Evolutionary conservation across 2,113 vertebrate genomes (phyloP).

Genomic region (Chionis minor): DNA sequence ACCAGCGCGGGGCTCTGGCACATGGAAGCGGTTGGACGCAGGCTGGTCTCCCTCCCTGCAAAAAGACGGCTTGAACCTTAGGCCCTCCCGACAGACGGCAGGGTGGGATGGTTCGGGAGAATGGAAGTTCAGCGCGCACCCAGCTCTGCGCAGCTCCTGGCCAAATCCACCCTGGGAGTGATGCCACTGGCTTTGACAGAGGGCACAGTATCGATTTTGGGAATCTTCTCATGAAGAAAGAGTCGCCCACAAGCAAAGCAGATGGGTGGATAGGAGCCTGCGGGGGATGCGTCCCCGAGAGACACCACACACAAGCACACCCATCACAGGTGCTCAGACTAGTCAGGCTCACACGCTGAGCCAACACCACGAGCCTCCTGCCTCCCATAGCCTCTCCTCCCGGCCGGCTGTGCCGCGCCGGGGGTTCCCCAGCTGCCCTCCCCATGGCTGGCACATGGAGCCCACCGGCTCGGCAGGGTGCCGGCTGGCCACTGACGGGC

Average conservation of each 20-base stretch:
- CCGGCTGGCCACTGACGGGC: rapidly evolving
- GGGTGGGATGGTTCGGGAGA: background rate
- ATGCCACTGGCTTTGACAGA: background rate
- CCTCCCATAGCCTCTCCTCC: background rate
- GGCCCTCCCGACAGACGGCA: no score
- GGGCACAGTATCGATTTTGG: background rate
- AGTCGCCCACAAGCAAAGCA: background rate
- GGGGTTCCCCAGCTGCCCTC: background rate
- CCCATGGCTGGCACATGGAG: background rate
- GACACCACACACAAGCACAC: background rate
- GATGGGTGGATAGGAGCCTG: constrained; percentile 9
- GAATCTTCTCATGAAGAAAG: background rate
- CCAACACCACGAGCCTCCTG: background rate
- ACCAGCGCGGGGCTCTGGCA: rapidly evolving
- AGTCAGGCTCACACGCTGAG: background rate
- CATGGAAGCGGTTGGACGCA: rapidly evolving
- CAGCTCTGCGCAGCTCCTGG: background rate
- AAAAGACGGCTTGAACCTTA: background rate
- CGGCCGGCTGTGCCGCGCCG: rapidly evolving
- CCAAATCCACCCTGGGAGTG: background rate
- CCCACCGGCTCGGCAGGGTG: background rate
- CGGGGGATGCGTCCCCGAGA: background rate
- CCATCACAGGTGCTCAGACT: background rate
- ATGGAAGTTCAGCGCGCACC: rapidly evolving
- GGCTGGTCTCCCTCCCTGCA: background rate